A percentile compares a stretch with the other conserved stretches of the same genome.
Conservation (phyloP, 2,888 invertebrate species). For the Scaptomyza polygonia region DNA sequence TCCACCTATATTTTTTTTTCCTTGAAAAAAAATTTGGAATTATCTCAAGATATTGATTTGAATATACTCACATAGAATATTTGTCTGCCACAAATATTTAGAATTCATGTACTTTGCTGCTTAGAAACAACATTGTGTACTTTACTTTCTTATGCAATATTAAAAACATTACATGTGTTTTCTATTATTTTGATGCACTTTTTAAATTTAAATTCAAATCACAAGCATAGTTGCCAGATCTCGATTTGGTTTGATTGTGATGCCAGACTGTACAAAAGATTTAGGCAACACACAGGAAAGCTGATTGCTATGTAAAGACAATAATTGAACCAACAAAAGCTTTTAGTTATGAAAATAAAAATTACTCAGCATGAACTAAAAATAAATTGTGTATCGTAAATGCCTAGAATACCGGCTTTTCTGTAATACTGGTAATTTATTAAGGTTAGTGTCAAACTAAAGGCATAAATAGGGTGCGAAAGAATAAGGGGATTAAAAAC, state of each 20-base stretch:
- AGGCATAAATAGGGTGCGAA: not conserved
- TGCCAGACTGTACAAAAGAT: constrained; percentile 22
- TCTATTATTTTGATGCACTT: not conserved
- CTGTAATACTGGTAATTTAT: not conserved
- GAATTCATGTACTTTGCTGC: not conserved
- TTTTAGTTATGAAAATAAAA: not conserved
- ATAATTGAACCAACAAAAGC: not conserved
- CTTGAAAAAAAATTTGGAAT: no score
- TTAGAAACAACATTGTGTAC: not conserved
- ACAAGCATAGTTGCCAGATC: constrained; percentile 18
- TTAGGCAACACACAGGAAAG: not conserved
- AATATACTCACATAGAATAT: not conserved
- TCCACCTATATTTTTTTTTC: not conserved
- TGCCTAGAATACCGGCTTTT: constrained; percentile 7
- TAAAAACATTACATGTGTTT: not conserved
- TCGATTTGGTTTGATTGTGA: not conserved
- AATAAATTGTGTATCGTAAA: constrained; percentile 6
- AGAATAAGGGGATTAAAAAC: not conserved
- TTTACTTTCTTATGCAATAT: not conserved
- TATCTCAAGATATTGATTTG: no score
- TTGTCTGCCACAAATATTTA: not conserved
- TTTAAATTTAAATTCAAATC: constrained; percentile 48
- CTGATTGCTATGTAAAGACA: not conserved
- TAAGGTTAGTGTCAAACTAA: not conserved
- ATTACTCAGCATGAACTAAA: not conserved